Evolutionary conservation across 2,113 vertebrate genomes (phyloP).

Genomic region (Rhadina sibilatrix): DNA sequence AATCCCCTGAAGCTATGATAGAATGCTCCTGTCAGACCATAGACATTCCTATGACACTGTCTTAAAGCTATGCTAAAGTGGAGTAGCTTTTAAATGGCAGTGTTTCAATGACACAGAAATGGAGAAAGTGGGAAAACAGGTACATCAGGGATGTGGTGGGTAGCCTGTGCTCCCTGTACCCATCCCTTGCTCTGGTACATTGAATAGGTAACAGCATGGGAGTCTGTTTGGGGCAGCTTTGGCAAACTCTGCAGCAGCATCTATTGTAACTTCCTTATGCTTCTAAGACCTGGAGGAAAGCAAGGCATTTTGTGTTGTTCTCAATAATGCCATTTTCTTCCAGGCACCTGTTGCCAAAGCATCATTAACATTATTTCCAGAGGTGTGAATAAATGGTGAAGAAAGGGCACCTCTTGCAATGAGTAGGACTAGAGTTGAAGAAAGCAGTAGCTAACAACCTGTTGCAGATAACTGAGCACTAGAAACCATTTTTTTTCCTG

Average conservation of each 20-base stretch:
- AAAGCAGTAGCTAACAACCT: neutral
- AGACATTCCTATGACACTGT: neutral
- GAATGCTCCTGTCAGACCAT: neutral
- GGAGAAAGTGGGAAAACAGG: neutral
- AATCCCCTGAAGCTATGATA: neutral
- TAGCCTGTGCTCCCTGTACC: neutral
- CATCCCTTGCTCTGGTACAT: rapidly evolving
- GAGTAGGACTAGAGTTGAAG: neutral
- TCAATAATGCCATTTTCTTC: neutral
- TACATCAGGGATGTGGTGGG: rapidly evolving
- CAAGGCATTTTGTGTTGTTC: rapidly evolving
- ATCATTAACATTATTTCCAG: neutral
- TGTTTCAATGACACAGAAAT: neutral
- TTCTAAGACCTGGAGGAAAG: neutral
- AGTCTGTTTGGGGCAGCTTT: neutral
- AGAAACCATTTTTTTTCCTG: neutral
- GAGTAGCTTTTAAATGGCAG: neutral
- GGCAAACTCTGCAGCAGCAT: neutral
- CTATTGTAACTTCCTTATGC: neutral
- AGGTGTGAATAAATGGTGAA: neutral
- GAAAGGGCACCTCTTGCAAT: neutral
- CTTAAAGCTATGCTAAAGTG: neutral
- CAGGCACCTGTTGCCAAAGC: neutral
- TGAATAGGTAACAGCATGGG: rapidly evolving
- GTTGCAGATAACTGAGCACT: neutral